Percentiles rank a stretch among this genome's conserved stretches.
Conservation (phyloP, 2,113 vertebrate species). For the Silurus glanis region DNA sequence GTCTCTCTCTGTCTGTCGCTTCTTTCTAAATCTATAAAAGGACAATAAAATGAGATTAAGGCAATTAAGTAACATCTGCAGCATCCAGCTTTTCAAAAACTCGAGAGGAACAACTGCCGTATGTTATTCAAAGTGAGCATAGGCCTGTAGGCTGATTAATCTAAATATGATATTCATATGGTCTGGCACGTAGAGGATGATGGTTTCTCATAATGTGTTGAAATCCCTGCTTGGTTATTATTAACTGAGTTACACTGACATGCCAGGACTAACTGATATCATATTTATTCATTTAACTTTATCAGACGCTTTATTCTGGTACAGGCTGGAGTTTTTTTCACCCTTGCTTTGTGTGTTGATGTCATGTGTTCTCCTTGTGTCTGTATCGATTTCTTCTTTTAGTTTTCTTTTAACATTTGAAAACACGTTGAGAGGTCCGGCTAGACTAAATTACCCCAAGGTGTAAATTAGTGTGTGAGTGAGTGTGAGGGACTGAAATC, state of each 20-base stretch:
- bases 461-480: neutral
- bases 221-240: neutral
- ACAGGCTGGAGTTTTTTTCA: neutral
- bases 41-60: constrained; percentile 1
- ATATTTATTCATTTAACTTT: neutral
- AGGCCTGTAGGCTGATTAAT: neutral
- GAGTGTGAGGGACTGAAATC: neutral
- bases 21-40: neutral
- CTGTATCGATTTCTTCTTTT: neutral
- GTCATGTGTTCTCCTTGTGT: neutral
- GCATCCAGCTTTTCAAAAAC: constrained; percentile 1
- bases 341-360: neutral
- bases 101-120: neutral
- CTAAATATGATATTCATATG: neutral
- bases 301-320: neutral
- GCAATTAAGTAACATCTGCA: constrained; percentile 1
- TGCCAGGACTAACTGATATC: neutral
- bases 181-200: neutral
- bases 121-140: neutral
- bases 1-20: constrained; percentile 12
- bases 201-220: neutral
- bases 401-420: neutral
- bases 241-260: neutral
- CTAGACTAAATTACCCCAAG: neutral
- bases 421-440: neutral